Evolutionary conservation across 1,140 invertebrate genomes (phyloP).

Genomic region (Augochlora pura): DNA sequence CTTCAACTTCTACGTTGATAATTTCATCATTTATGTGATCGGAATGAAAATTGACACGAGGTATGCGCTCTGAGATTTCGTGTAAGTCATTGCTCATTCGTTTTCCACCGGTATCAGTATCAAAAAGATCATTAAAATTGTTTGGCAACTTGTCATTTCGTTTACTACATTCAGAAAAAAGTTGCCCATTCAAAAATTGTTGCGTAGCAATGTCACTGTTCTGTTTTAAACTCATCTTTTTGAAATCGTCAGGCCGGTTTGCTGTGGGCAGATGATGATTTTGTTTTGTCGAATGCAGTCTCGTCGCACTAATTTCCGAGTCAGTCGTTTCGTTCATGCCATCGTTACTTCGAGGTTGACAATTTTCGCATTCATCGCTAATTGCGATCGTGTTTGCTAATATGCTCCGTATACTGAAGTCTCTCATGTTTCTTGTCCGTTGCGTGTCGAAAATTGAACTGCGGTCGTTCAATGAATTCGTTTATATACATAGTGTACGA

Average conservation of each 20-base stretch:
- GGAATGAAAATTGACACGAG: background rate
- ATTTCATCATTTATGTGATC: background rate
- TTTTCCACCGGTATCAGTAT: no score
- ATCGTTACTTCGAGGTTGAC: background rate
- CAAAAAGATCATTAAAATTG: background rate
- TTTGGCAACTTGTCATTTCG: background rate
- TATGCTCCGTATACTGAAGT: slow-evolving; percentile 74
- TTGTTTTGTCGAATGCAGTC: background rate
- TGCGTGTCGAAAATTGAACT: slow-evolving; percentile 27
- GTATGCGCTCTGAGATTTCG: background rate
- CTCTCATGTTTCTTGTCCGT: slow-evolving; percentile 8
- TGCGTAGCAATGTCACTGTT: background rate
- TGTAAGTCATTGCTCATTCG: background rate
- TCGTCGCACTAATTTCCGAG: background rate
- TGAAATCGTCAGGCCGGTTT: background rate
- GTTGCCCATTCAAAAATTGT: background rate
- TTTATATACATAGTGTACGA: slow-evolving; percentile 28
- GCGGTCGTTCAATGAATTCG: slow-evolving; percentile 27
- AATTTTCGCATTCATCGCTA: background rate
- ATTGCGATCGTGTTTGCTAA: slow-evolving; percentile 1
- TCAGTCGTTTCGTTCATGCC: background rate
- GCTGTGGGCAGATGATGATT: background rate
- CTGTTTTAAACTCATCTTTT: background rate
- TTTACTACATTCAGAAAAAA: background rate
- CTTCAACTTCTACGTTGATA: no score